Percentiles rank a stretch among this genome's conserved stretches.
Conservation (phyloP, 2,888 invertebrate genomes). For the Macaria liturata region DNA sequence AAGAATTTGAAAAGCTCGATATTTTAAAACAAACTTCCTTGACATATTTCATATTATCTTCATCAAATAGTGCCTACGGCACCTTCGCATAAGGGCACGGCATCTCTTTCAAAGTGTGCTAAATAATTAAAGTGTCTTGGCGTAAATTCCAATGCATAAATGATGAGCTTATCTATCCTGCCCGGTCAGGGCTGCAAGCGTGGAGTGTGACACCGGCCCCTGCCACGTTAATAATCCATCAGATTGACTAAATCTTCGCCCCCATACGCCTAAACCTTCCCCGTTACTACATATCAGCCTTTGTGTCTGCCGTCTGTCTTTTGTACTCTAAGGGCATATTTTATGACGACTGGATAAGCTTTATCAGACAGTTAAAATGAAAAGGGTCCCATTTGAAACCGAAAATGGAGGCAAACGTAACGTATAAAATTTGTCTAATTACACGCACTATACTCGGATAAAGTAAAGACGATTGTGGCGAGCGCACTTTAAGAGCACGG, state of each 20-base stretch:
- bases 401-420: conserved; percentile 39
- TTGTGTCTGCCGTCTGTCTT: conserved; percentile 41
- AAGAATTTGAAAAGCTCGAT: too few relatives aligned
- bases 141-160: conserved; percentile 63
- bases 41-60: too few relatives aligned
- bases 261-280: conserved; percentile 40
- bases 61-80: too few relatives aligned
- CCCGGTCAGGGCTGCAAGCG: conserved; percentile 43
- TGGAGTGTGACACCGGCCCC: conserved; percentile 53
- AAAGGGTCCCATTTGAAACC: conserved; percentile 47
- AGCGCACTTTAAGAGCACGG: conserved; percentile 26
- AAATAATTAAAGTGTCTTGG: conserved; percentile 42
- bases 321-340: conserved; percentile 47
- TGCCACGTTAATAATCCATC: conserved; percentile 66
- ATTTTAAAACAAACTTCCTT: too few relatives aligned
- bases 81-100: too few relatives aligned
- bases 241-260: conserved; percentile 65
- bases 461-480: conserved; percentile 27
- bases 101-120: conserved; percentile 22
- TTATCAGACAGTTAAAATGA: conserved; percentile 48
- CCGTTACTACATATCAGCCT: conserved; percentile 27
- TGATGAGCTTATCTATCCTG: conserved; percentile 62
- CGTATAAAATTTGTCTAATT: conserved; percentile 43
- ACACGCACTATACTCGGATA: conserved; percentile 30
- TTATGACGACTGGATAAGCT: conserved; percentile 52